These are phyloP conservation scores for Dufourea novaeangliae DNA, from an alignment of 1,140 invertebrate species.

Conservation along the genomic window DNA sequence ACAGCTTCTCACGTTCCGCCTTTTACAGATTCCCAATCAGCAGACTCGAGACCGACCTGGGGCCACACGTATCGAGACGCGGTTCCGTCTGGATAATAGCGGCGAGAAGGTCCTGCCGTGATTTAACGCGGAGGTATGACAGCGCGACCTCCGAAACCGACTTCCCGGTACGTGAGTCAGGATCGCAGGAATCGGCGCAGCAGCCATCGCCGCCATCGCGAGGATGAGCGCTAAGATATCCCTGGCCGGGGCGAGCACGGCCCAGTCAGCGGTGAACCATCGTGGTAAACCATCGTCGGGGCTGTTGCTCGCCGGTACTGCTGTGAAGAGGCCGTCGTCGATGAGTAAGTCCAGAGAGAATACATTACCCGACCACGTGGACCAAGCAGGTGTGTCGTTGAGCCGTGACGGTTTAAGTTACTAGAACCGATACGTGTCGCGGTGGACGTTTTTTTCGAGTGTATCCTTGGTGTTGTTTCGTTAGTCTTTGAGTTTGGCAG, in stretches of 20 bases:
- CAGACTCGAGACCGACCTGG: constrained; percentile 17
- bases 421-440: too few species aligned
- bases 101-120: constrained; percentile 1
- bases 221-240: constrained; percentile 74
- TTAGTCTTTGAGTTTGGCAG: too few species aligned
- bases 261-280: constrained; percentile 71
- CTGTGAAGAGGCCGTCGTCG: constrained; percentile 58
- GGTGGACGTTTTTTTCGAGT: too few species aligned
- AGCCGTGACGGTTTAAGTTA: too few species aligned
- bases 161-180: constrained; percentile 74
- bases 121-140: constrained; percentile 47
- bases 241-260: constrained; percentile 41
- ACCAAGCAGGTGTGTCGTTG: neutral
- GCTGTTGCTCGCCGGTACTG: constrained; percentile 50
- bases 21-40: constrained; percentile 13
- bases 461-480: too few species aligned
- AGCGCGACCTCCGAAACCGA: constrained; percentile 56
- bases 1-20: neutral
- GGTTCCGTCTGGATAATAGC: constrained; percentile 10
- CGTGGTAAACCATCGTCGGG: constrained; percentile 55
- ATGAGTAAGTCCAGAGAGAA: constrained; percentile 53
- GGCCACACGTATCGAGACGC: neutral
- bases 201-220: constrained; percentile 26
- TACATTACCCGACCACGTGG: neutral
- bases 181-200: constrained; percentile 53